phyloP scores from a whole-genome alignment of 1,140 invertebrate species.

The Papilio helenus region DNA sequence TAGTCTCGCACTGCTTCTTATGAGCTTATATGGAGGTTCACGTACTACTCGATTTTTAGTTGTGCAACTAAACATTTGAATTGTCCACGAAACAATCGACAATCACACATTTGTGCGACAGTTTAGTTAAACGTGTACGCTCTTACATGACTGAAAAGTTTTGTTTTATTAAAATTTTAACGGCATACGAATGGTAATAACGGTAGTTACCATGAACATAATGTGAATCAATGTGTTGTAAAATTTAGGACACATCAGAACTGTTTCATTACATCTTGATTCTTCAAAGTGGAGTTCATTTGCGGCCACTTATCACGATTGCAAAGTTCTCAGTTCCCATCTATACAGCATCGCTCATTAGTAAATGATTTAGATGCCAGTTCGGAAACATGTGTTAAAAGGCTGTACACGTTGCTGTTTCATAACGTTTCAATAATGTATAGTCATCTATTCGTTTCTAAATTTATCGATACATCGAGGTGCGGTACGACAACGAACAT shows the following conservation, averaged over 20 bases:
- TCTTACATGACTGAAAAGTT: no score
- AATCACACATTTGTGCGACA: no score
- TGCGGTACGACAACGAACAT: background rate
- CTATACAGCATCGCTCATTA: constrained; percentile 34
- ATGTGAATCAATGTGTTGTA: background rate
- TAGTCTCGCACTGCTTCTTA: no score
- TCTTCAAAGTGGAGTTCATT: constrained; percentile 23
- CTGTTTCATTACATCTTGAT: constrained; percentile 27
- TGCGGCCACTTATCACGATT: constrained; percentile 28
- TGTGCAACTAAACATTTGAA: no score
- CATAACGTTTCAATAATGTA: constrained; percentile 57
- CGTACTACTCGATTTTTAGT: no score
- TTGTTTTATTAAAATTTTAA: background rate
- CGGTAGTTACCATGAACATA: background rate
- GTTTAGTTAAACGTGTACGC: no score
- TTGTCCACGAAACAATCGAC: no score
- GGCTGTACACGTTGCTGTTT: constrained; percentile 47
- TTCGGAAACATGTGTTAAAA: constrained; percentile 39
- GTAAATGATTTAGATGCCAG: constrained; percentile 36
- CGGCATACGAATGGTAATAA: background rate
- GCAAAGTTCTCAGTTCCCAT: constrained; percentile 31
- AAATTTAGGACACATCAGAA: constrained; percentile 10
- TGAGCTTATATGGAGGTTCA: no score
- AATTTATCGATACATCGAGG: constrained; percentile 43
- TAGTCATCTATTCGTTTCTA: constrained; percentile 46